Evolutionary conservation across 2,797 vertebrate species (phyloP), one percentile per base, ranked within the genome.

Genomic region (Anguilla pacifica): DNA sequence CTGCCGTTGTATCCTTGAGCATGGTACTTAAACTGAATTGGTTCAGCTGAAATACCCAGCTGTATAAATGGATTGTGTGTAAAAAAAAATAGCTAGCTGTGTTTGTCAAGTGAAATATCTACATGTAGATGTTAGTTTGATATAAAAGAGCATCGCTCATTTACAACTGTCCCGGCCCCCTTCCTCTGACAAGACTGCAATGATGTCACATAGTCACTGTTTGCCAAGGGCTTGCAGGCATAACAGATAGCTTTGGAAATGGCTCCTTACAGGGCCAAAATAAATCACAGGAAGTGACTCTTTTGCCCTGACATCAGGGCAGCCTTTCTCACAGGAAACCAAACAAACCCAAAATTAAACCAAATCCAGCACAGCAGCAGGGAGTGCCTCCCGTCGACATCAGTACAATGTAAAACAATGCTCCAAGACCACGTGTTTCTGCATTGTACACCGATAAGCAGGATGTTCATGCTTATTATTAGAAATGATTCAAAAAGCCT

Each of bases 291-390:
- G 70, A 57, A 51, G 19, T 84, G 43, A 72, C 61, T 82, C 19
- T 39, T 87, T 67, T 10, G 19, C 79, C 46, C 84, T 61, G 35
- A 39, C 31, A 39, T 39, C 57, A 85, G 57, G 43, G 57, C 84
- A 25, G 59, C 7, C 46, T 84, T 84, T 64, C 59, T 49, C 61
- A 39, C 81, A 87, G 81, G 43, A 83, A 87, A 15, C 79, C 28
- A 53, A 35, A 9, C n/a, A 15, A 70, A 49, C 81, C 19, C 81
- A 87, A 82, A 87, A 84, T 87, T 70, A 83, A 35, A 83, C 57
- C 53, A 3, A 15, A 22, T 85, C 84, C 57, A 59, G 31, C 83
- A 43, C 7, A 22, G 31, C 2, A 25, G 2, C 6, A 28, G 31
- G 19, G 46, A 82, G 46, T 28, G 81, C 61, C 61, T 51, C 81